A percentile compares a stretch with the other conserved stretches of the same genome.
These are phyloP conservation scores for Myathropa florea DNA, from an alignment of 2,888 invertebrate species.

Conservation along the genomic window DNA sequence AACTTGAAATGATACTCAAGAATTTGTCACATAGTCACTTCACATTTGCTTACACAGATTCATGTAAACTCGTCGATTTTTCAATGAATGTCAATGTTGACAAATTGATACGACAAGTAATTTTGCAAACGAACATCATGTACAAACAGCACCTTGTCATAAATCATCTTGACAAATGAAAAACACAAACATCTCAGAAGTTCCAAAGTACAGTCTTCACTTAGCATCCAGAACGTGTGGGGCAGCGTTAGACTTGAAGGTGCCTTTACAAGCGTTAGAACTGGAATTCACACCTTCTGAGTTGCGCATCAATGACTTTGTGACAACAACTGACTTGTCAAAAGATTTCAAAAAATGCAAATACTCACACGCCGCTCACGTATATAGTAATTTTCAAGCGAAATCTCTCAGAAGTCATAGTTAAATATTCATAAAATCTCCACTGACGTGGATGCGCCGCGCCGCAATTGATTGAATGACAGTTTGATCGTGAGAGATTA, in stretches of 20 bases:
- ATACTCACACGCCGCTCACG: neutral
- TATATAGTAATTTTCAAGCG: neutral
- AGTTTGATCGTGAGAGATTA: conserved; percentile 50
- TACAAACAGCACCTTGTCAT: neutral
- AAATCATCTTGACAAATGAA: neutral
- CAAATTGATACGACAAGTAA: neutral
- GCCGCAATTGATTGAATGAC: conserved; percentile 58
- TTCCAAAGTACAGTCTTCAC: neutral
- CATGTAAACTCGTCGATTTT: neutral
- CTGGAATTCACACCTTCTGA: neutral
- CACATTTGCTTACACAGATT: neutral
- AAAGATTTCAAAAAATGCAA: neutral
- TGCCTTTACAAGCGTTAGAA: neutral
- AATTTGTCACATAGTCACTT: neutral
- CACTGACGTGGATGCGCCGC: conserved; percentile 38
- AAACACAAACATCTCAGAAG: neutral
- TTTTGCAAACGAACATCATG: neutral
- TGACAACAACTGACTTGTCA: neutral
- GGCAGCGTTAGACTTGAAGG: neutral
- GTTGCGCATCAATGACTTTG: neutral
- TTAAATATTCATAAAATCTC: conserved; percentile 48
- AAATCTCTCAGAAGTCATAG: neutral
- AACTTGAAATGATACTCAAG: neutral
- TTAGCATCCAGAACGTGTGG: neutral
- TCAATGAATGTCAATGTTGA: neutral